Evolutionary conservation across 2,113 vertebrate genomes (phyloP).

Genomic region (Macquaria australasica): DNA sequence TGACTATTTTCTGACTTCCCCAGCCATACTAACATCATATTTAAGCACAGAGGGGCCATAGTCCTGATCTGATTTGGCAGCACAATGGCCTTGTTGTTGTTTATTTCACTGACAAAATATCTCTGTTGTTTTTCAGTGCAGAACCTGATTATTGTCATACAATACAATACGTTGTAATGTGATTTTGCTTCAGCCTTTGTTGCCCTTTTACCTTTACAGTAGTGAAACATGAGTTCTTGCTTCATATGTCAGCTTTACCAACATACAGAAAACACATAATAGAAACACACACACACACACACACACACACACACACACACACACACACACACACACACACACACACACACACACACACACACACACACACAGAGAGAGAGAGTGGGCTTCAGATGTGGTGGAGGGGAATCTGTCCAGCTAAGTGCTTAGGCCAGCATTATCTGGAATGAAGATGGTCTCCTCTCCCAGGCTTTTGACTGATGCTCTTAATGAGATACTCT

Average conservation of each 20-base stretch:
- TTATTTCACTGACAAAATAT: not conserved
- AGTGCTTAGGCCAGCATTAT: slow-evolving; percentile 68
- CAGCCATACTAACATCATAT: not conserved
- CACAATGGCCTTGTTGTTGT: not conserved
- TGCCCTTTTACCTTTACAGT: not conserved
- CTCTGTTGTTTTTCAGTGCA: not conserved
- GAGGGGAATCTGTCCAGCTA: slow-evolving; percentile 48
- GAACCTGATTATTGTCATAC: not conserved
- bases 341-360: not conserved
- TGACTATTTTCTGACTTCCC: not conserved
- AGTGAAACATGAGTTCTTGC: not conserved
- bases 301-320: not conserved
- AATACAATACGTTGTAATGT: not conserved
- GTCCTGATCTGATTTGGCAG: not conserved
- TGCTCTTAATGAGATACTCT: slow-evolving; percentile 75
- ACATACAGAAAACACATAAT: slow-evolving; percentile 8
- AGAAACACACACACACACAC: not conserved
- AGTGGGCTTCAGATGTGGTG: slow-evolving; percentile 48
- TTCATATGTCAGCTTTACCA: slow-evolving; percentile 7
- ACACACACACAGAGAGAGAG: too few relatives aligned
- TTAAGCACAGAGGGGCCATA: not conserved
- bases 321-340: not conserved
- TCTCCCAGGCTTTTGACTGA: slow-evolving; percentile 64
- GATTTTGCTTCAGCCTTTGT: too few relatives aligned
- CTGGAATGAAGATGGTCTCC: slow-evolving; percentile 43